phyloP scores from a whole-genome alignment of 2,888 invertebrate species.

The Hecatera dysodea region DNA sequence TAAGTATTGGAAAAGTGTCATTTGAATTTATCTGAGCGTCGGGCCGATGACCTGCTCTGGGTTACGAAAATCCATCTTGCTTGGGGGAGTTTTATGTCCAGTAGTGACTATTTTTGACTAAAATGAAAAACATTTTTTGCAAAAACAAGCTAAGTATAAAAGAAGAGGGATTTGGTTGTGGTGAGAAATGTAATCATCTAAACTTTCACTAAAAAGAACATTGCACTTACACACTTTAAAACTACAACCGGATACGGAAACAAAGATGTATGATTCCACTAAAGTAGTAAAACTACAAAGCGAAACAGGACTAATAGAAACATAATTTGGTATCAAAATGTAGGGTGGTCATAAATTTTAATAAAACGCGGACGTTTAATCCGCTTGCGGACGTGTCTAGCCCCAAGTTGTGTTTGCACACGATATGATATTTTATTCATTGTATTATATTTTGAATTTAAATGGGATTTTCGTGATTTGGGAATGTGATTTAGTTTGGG shows the following conservation, averaged over 20 bases:
- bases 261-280: constrained; percentile 42
- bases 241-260: constrained; percentile 36
- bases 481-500: constrained; percentile 27
- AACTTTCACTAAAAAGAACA: neutral
- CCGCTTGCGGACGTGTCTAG: constrained; percentile 47
- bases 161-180: no score
- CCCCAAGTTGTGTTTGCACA: constrained; percentile 50
- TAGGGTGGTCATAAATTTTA: constrained; percentile 72
- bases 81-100: neutral
- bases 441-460: constrained; percentile 46
- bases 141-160: neutral
- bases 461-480: constrained; percentile 47
- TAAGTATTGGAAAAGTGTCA: constrained; percentile 6
- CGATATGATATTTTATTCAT: constrained; percentile 55
- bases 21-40: neutral
- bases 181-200: no score
- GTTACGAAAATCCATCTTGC: neutral
- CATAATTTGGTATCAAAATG: constrained; percentile 66
- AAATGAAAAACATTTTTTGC: neutral
- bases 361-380: constrained; percentile 67
- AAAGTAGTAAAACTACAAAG: constrained; percentile 47
- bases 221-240: constrained; percentile 1
- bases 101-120: rapidly evolving
- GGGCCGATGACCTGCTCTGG: neutral
- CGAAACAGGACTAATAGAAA: constrained; percentile 60